Base-by-base conservation (phyloP, 2,113 vertebrate genomes). In the Pavo muticus region DNA sequence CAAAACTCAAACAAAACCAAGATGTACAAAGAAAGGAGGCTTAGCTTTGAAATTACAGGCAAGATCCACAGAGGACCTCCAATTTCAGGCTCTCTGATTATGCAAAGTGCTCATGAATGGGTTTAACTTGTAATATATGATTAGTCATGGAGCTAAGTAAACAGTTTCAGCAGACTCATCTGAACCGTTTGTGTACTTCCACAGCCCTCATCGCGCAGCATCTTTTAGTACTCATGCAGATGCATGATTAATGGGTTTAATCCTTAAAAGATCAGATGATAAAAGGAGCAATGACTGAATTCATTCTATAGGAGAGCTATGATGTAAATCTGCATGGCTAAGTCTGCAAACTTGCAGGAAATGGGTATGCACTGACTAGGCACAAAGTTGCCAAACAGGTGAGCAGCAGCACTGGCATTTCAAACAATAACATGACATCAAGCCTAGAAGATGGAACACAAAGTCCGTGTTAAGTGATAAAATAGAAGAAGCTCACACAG, bases 111-210 rank as follows among this genome's bases (percentile, higher is more conserved):
- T 86, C 90, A 91, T 65, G 69, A 79, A 64, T 0, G 3, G 63
- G 25, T 90, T 94, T 81, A 91, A 69, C 79, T 95, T 71, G 61
- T 68, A 91, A 95, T 91, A 94, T 69, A 87, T 90, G 95, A 95
- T 94, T 95, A 96, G 94, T 95, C 95, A 97, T 88, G 57, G 88
- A 93, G 83, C 79, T 87, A 74, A 93, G 79, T 61, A 91, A 91
- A 86, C 81, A 86, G 88, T 91, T 93, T 96, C 93, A 94, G 91
- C 88, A 95, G 83, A 95, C 73, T 94, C 95, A 95, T 94, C 93
- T 91, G 84, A 95, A 88, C 93, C 87, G 72, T 83, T 84, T 92
- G 70, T 81, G 80, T 87, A 69, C 59, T 61, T 93, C 56, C 84
- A 63, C 37, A 79, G 45, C 84, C 77, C 77, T 92, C 77, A 89